phyloP scores from a whole-genome alignment of 2,797 vertebrate species.

The Tamandua tetradactyla region DNA sequence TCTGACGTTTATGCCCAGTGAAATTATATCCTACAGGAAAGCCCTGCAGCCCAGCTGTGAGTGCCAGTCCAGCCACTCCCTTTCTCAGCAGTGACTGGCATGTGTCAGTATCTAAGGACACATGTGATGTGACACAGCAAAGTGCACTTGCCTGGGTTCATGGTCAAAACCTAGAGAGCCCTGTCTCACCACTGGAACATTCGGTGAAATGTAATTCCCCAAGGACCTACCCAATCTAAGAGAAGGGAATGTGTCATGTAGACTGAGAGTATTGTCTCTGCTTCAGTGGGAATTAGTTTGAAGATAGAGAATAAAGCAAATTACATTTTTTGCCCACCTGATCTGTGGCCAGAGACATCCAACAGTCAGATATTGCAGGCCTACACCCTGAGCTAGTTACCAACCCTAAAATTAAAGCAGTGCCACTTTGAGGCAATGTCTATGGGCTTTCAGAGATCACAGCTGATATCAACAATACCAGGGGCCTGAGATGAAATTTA shows the following conservation, averaged over 20 bases:
- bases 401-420: not conserved
- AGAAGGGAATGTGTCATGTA: too few species aligned
- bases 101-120: not conserved
- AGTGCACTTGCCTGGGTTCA: rapidly evolving
- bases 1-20: too few species aligned
- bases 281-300: not conserved
- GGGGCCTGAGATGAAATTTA: not conserved
- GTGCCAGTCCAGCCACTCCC: not conserved
- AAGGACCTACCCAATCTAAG: not conserved
- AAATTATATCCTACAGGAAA: not conserved
- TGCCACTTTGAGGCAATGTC: not conserved
- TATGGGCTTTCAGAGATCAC: not conserved
- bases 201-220: not conserved
- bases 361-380: not conserved
- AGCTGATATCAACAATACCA: not conserved
- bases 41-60: not conserved
- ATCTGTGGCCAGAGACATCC: not conserved
- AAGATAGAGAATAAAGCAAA: not conserved
- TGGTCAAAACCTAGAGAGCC: not conserved
- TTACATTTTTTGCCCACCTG: not conserved
- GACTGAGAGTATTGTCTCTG: not conserved
- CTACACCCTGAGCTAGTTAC: not conserved
- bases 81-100: not conserved
- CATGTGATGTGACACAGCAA: too few species aligned
- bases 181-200: too few species aligned